A percentile compares a stretch with the other conserved stretches of the same genome.
phyloP scores from a whole-genome alignment of 2,113 vertebrate species.

The Fregata magnificens region DNA sequence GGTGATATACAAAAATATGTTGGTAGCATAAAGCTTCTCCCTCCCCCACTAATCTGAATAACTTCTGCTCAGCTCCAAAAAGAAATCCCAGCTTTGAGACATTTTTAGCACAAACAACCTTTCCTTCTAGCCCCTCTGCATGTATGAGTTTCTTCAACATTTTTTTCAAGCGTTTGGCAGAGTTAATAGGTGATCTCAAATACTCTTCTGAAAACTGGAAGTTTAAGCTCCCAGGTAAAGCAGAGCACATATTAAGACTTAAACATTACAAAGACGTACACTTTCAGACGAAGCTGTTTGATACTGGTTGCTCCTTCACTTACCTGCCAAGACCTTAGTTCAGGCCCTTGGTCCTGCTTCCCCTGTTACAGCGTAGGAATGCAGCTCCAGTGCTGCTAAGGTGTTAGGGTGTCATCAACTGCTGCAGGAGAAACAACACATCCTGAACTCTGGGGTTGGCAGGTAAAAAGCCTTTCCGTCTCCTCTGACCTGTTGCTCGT shows the following conservation, averaged over 20 bases:
- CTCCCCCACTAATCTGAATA: not conserved
- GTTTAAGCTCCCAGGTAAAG: slow-evolving; percentile 12
- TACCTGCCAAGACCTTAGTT: slow-evolving; percentile 73
- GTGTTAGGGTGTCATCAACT: slow-evolving; percentile 69
- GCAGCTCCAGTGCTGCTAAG: slow-evolving; percentile 71
- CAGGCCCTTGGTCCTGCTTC: slow-evolving; percentile 70
- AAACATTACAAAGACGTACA: slow-evolving; percentile 64
- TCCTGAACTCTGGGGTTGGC: slow-evolving; percentile 71
- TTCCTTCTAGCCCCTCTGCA: not conserved
- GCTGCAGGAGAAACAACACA: slow-evolving; percentile 73
- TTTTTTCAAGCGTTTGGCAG: not conserved
- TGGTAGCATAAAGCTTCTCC: not conserved
- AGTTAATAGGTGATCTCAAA: not conserved
- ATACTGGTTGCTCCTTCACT: slow-evolving; percentile 60
- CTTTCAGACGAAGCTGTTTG: slow-evolving; percentile 41
- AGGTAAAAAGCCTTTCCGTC: slow-evolving; percentile 54
- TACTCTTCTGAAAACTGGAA: not conserved
- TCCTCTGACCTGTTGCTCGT: slow-evolving; percentile 21
- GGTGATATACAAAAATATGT: not conserved
- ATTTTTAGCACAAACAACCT: not conserved
- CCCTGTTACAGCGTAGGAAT: slow-evolving; percentile 70
- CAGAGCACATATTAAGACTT: slow-evolving; percentile 65
- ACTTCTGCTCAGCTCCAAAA: not conserved
- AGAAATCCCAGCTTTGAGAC: not conserved
- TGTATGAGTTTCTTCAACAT: not conserved